Evolutionary conservation across 2,888 invertebrate species (phyloP).

Genomic region (Calliopum simillimum): DNA sequence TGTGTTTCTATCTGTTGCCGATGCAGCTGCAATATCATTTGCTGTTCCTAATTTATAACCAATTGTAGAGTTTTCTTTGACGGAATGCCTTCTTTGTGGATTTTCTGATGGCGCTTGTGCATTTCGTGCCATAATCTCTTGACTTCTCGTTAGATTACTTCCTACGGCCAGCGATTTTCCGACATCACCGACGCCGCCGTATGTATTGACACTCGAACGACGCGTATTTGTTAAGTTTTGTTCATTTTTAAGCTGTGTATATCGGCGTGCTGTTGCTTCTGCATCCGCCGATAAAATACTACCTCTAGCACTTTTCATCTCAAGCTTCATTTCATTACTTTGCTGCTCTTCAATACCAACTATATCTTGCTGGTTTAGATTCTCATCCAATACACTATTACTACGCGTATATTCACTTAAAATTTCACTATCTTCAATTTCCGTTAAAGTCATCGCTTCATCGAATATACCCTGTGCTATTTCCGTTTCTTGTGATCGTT

Average conservation of each 20-base stretch:
- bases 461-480: background rate
- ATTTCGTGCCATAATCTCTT: no score
- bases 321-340: constrained; percentile 57
- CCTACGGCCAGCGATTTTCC: background rate
- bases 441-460: constrained; percentile 5
- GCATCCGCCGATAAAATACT: constrained; percentile 39
- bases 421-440: constrained; percentile 51
- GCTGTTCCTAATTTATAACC: no score
- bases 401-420: constrained; percentile 41
- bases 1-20: no score
- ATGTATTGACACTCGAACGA: background rate
- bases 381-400: constrained; percentile 40
- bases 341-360: constrained; percentile 23
- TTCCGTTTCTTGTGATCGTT: constrained; percentile 8
- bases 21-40: no score
- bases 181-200: background rate
- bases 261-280: constrained; percentile 28
- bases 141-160: no score
- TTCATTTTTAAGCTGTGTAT: constrained; percentile 27
- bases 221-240: background rate
- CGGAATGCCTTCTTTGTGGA: no score
- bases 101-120: no score
- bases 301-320: constrained; percentile 50
- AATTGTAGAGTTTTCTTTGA: no score
- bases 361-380: constrained; percentile 48